Base-by-base conservation (phyloP, 1,140 invertebrate species). In the Lutraria rhynchaena region DNA sequence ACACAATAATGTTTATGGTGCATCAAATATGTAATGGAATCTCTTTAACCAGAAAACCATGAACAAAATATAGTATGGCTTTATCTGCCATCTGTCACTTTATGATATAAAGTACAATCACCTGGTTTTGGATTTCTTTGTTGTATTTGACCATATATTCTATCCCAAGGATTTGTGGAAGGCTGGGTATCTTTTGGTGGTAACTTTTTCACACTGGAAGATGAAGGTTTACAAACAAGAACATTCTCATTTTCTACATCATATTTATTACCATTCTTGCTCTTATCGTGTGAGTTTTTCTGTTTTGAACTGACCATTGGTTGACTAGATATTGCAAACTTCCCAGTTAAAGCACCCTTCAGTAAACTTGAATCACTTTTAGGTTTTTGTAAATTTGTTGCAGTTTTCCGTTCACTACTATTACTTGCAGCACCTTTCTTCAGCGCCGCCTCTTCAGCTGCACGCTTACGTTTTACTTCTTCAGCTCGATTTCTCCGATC, bases 331-430 rank as follows among this genome's bases (percentile, higher is more conserved):
- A 15, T 60, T 17, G 7, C 60, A 31, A 41, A 29, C 33, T 58
- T 58, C 35, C 35, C 51, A 9, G 65, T 80, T 15, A 80, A 46
- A 27, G 76, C 76, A 80, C 60, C 35, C 70, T 70, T 80, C 11
- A 80, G 29, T 41, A 80, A 27, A 57, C 65, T 80, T 31, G 76
- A 80, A 44, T 80, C 76, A 70, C 76, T 70, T 70, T 69, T 70
- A 44, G 53, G 24, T 58, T 69, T 70, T 19, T 49, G 27, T 46
- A 41, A 3, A 67, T 22, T 67, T 46, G 41, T 49, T 49, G 27
- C 37, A 31, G 19, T 49, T 41, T 41, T 41, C 37, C 15, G 5
- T 11, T 35, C 19, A 46, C 44, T 49, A 17, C 3, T 49, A 27
- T 67, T 46, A 49, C 22, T 22, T 7, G 27, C 37, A 49, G 33